These are phyloP conservation scores for Synodontis membranacea DNA, from an alignment of 2,113 vertebrate species.

Conservation along the genomic window DNA sequence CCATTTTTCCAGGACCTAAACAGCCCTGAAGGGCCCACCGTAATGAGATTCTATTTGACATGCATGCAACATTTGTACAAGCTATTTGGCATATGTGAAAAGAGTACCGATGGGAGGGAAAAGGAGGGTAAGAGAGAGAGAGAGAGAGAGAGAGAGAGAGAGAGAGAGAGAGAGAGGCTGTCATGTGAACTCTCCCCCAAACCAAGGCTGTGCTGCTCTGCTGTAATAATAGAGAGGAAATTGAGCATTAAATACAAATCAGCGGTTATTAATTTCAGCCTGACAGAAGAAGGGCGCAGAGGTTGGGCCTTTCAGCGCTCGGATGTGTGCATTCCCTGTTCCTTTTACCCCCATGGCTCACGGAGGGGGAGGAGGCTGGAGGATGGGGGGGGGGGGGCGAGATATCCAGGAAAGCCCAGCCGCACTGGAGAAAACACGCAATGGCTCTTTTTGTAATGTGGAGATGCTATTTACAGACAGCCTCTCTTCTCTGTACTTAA, in stretches of 20 bases:
- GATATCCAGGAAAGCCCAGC: conserved; percentile 47
- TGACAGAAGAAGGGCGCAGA: conserved; percentile 52
- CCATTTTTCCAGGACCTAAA: conserved; percentile 42
- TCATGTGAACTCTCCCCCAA: conserved; percentile 63
- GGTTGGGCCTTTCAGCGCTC: conserved; percentile 69
- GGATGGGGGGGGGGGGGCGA: not conserved
- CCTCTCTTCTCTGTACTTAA: not conserved
- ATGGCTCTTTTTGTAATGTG: conserved; percentile 58
- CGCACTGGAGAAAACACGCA: conserved; percentile 59
- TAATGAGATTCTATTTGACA: conserved; percentile 58
- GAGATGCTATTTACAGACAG: not conserved
- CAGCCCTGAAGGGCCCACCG: conserved; percentile 42
- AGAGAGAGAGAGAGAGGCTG: conserved; percentile 56
- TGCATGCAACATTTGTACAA: conserved; percentile 64
- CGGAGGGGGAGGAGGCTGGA: not conserved
- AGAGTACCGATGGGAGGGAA: conserved; percentile 6
- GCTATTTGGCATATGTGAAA: conserved; percentile 70
- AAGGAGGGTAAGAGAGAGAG: conserved; percentile 27
- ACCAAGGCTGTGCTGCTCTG: conserved; percentile 61
- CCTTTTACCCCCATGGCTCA: conserved; percentile 51
- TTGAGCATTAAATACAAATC: conserved; percentile 78
- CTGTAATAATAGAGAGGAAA: conserved; percentile 74
- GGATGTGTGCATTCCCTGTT: conserved; percentile 61
- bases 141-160: conserved; percentile 48
- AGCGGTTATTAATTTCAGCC: conserved; percentile 71